phyloP scores from a whole-genome alignment of 2,113 vertebrate species.

The Sciurus niger region DNA sequence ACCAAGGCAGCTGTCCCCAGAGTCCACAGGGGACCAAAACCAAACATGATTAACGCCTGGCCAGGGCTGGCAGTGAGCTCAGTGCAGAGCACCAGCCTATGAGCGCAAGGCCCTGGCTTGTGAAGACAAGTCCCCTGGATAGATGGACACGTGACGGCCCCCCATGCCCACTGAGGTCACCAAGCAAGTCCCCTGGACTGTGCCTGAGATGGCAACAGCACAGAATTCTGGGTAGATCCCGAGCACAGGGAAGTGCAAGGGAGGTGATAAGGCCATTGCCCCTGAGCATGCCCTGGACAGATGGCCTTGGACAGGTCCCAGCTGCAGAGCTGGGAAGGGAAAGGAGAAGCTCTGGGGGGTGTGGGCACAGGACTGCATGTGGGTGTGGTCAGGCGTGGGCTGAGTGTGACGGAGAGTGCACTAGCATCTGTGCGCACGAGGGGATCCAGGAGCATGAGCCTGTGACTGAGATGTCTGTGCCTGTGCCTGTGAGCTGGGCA shows the following conservation, averaged over 20 bases:
- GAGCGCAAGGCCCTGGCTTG: not conserved
- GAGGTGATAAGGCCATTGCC: not conserved
- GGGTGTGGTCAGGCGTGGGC: not conserved
- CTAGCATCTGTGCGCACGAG: no score
- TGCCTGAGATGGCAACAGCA: no score
- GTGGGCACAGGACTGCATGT: not conserved
- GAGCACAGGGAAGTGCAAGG: not conserved
- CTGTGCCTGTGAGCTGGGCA: no score
- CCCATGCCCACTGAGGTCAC: not conserved
- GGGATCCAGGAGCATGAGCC: no score
- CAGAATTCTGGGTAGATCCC: not conserved
- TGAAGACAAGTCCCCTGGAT: not conserved
- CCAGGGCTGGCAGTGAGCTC: no score
- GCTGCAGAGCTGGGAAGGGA: not conserved
- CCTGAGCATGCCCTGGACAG: not conserved
- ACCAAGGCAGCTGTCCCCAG: not conserved
- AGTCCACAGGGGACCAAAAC: fast-evolving
- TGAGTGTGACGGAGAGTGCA: not conserved
- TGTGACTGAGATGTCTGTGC: no score
- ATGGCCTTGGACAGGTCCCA: not conserved
- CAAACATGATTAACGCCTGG: no score
- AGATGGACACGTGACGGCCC: not conserved
- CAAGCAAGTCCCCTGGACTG: not conserved
- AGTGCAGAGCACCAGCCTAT: no score
- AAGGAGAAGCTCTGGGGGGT: not conserved